Evolutionary conservation across 1,140 invertebrate genomes (phyloP).

Genomic region (Euglossa dilemma): DNA sequence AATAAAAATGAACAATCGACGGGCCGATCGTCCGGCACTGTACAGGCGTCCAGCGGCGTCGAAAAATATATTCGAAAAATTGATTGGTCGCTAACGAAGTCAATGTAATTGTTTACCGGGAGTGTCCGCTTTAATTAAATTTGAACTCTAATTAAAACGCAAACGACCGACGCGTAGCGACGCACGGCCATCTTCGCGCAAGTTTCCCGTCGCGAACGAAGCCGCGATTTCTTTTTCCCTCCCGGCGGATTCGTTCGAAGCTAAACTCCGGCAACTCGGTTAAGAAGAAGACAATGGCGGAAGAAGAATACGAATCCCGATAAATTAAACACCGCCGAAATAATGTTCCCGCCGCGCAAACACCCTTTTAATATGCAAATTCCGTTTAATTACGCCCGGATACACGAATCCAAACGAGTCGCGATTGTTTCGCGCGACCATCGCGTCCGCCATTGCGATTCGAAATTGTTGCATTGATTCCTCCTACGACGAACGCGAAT

Average conservation of each 20-base stretch:
- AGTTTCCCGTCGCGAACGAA: too few relatives aligned
- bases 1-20: too few relatives aligned
- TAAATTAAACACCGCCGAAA: not conserved
- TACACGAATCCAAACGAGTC: not conserved
- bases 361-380: conserved; percentile 15
- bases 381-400: not conserved
- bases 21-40: too few relatives aligned
- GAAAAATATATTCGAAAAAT: not conserved
- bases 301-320: not conserved
- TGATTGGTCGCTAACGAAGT: not conserved
- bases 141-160: conserved; percentile 22
- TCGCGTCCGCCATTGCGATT: not conserved
- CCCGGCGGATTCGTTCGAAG: not conserved
- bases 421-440: not conserved
- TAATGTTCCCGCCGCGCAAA: not conserved
- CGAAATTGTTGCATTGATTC: not conserved
- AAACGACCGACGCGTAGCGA: not conserved
- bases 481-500: too few relatives aligned
- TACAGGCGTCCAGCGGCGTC: not conserved
- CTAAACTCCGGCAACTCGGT: not conserved
- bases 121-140: conserved; percentile 16
- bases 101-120: not conserved
- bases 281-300: too few relatives aligned
- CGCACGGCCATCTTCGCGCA: not conserved
- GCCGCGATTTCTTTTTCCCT: not conserved